phyloP scores from a whole-genome alignment of 2,797 vertebrate species.

The Poeciliopsis infans region DNA sequence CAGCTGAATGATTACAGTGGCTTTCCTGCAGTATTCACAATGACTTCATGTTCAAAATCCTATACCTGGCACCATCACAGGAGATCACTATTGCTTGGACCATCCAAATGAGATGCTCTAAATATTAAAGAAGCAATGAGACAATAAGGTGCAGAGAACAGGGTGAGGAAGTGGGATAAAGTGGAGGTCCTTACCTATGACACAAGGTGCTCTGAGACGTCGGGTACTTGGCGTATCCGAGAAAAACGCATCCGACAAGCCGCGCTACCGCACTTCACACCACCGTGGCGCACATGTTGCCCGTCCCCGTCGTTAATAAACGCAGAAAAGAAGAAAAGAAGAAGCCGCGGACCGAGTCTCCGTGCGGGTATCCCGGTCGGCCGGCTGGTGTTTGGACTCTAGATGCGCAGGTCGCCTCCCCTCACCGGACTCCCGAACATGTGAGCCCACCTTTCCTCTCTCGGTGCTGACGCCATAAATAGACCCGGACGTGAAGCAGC shows the following conservation, averaged over 20 bases:
- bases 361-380: neutral
- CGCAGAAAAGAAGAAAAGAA: slow-evolving; percentile 40
- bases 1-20: neutral
- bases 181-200: slow-evolving; percentile 65
- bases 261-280: slow-evolving; percentile 69
- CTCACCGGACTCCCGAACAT: slow-evolving; percentile 41
- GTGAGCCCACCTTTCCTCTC: slow-evolving; percentile 33
- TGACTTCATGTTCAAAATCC: slow-evolving; percentile 29
- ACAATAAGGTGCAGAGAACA: slow-evolving; percentile 1
- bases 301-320: slow-evolving; percentile 53
- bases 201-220: slow-evolving; percentile 68
- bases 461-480: slow-evolving; percentile 25
- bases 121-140: slow-evolving; percentile 2
- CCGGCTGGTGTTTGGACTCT: slow-evolving; percentile 19
- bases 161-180: slow-evolving; percentile 11
- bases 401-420: slow-evolving; percentile 65
- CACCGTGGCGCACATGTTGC: slow-evolving; percentile 73
- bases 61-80: slow-evolving; percentile 5
- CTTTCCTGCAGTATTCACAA: slow-evolving; percentile 28
- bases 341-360: slow-evolving; percentile 33
- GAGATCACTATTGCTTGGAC: slow-evolving; percentile 13
- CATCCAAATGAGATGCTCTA: slow-evolving; percentile 19
- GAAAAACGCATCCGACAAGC: slow-evolving; percentile 51
- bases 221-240: slow-evolving; percentile 70
- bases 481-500: slow-evolving; percentile 16